Conservation (phyloP, 2,888 invertebrate genomes). For the Acleris laterana region DNA sequence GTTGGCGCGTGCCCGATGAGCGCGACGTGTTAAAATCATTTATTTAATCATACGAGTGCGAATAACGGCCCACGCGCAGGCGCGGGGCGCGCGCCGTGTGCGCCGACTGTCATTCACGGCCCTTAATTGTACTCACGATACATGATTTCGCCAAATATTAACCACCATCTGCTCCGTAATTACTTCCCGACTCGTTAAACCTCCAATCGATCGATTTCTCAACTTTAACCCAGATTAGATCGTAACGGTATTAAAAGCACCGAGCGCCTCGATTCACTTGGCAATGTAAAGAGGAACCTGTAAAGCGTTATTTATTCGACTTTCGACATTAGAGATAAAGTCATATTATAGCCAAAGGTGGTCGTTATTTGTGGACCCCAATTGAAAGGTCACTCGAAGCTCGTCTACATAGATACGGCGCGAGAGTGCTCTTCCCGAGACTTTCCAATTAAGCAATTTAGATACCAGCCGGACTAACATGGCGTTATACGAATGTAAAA, state of each 20-base stretch:
- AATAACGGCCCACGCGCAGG: constrained; percentile 45
- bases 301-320: constrained; percentile 62
- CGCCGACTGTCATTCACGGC: constrained; percentile 30
- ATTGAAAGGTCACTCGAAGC: constrained; percentile 66
- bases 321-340: constrained; percentile 64
- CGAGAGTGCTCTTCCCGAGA: constrained; percentile 64
- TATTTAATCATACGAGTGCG: constrained; percentile 52
- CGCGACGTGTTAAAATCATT: constrained; percentile 45
- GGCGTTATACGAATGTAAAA: constrained; percentile 79
- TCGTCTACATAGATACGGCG: constrained; percentile 58
- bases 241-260: constrained; percentile 47
- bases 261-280: constrained; percentile 52
- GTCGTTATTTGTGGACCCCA: constrained; percentile 59
- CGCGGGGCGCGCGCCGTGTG: constrained; percentile 37
- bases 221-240: constrained; percentile 50
- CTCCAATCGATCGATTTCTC: constrained; percentile 42
- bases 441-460: constrained; percentile 84
- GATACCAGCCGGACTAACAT: constrained; percentile 75
- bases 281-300: constrained; percentile 57
- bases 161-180: constrained; percentile 43
- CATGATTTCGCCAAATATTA: constrained; percentile 21
- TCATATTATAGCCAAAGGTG: constrained; percentile 57
- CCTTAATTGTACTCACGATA: constrained; percentile 34
- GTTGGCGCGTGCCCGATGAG: constrained; percentile 33
- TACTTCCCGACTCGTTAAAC: constrained; percentile 43